A percentile compares a stretch with the other conserved stretches of the same genome.
These are phyloP conservation scores for Ophion obscuratus DNA, from an alignment of 2,888 invertebrate genomes.

Conservation along the genomic window DNA sequence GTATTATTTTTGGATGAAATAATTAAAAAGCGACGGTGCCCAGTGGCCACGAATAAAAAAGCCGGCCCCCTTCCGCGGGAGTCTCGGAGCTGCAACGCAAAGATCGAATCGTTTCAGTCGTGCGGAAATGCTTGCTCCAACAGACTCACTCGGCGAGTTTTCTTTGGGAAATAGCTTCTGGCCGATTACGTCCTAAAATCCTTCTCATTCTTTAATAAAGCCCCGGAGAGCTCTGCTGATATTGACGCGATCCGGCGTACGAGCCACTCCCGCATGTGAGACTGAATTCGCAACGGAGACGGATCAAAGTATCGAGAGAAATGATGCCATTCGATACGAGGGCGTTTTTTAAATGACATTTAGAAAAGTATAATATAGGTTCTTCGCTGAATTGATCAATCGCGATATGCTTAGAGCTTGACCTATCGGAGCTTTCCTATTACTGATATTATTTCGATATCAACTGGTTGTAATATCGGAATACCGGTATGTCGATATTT, in stretches of 20 bases:
- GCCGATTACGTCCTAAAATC: slow-evolving; percentile 63
- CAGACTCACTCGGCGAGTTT: slow-evolving; percentile 13
- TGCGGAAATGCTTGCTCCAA: neutral
- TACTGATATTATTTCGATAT: too few relatives aligned
- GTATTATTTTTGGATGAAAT: neutral
- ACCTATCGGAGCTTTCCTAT: too few relatives aligned
- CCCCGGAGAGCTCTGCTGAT: slow-evolving; percentile 27
- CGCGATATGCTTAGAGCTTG: too few relatives aligned
- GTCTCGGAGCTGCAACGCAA: slow-evolving; percentile 2
- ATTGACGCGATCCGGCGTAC: slow-evolving; percentile 25
- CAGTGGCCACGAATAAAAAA: too few relatives aligned
- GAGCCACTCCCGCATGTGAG: slow-evolving; percentile 10
- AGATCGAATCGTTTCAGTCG: slow-evolving; percentile 43
- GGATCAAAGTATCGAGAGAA: slow-evolving; percentile 57
- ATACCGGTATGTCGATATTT: too few relatives aligned
- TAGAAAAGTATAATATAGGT: neutral
- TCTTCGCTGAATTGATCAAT: too few relatives aligned
- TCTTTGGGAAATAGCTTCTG: slow-evolving; percentile 60
- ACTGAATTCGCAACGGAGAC: slow-evolving; percentile 24
- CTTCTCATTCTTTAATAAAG: slow-evolving; percentile 66
- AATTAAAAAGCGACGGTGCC: too few relatives aligned
- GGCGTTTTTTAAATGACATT: slow-evolving; percentile 1
- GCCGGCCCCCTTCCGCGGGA: neutral
- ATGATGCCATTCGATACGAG: neutral
- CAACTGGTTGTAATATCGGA: too few relatives aligned